Evolutionary conservation across 2,888 invertebrate species (phyloP).

Genomic region (Synanthedon formicaeformis): DNA sequence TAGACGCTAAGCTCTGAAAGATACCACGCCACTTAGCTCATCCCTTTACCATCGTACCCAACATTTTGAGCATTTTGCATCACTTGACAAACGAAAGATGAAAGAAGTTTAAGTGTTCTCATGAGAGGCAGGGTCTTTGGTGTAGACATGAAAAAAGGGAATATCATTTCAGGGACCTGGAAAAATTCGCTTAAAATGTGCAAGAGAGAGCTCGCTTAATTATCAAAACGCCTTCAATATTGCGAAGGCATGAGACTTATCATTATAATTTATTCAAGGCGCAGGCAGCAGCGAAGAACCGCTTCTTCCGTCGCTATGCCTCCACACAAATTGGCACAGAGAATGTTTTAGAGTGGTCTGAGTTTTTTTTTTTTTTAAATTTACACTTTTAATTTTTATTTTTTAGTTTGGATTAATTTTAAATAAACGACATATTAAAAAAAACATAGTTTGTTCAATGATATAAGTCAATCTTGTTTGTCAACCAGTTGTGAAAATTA

Average conservation of each 20-base stretch:
- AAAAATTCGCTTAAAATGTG: slow-evolving; percentile 43
- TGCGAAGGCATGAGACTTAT: slow-evolving; percentile 56
- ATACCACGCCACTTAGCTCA: not conserved
- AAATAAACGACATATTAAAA: no score
- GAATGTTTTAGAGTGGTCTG: slow-evolving; percentile 8
- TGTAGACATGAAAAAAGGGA: slow-evolving; percentile 25
- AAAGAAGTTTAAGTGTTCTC: slow-evolving; percentile 49
- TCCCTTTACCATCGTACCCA: slow-evolving; percentile 20
- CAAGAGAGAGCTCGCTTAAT: slow-evolving; percentile 35
- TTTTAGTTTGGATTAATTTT: no score
- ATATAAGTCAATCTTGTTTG: no score
- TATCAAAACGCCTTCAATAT: slow-evolving; percentile 66
- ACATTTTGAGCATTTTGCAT: slow-evolving; percentile 19
- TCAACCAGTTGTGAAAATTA: no score
- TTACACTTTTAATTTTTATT: no score
- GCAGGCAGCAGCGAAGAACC: slow-evolving; percentile 36
- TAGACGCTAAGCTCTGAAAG: not conserved
- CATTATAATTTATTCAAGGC: slow-evolving; percentile 66
- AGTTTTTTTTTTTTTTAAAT: not conserved
- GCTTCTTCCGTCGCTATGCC: slow-evolving; percentile 8
- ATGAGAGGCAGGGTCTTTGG: slow-evolving; percentile 28
- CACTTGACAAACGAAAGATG: slow-evolving; percentile 40
- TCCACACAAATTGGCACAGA: slow-evolving; percentile 6
- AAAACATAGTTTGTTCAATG: no score
- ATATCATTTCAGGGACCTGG: slow-evolving; percentile 27